These are phyloP conservation scores for Stenoptilia bipunctidactyla DNA, from an alignment of 2,888 invertebrate species.

Conservation along the genomic window DNA sequence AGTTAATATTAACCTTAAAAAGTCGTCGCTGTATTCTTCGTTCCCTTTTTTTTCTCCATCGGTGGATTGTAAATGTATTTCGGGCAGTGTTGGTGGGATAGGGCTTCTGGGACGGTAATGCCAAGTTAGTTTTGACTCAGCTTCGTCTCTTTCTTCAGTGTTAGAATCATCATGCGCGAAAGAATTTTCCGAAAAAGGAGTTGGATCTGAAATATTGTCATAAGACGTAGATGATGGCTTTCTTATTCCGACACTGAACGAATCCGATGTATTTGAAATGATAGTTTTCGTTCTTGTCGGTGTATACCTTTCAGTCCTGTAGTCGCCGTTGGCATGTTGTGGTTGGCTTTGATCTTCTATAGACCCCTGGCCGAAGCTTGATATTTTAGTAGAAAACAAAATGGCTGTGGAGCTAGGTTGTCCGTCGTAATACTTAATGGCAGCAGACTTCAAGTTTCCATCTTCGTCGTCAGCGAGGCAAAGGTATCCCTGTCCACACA, in stretches of 20 bases:
- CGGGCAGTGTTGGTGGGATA: constrained; percentile 40
- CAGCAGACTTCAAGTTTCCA: constrained; percentile 44
- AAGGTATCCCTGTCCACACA: constrained; percentile 57
- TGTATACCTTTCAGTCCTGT: constrained; percentile 53
- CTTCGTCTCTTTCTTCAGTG: constrained; percentile 25
- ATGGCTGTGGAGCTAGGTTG: constrained; percentile 50
- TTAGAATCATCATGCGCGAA: constrained; percentile 34
- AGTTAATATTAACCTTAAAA: constrained; percentile 63
- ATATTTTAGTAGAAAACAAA: constrained; percentile 65
- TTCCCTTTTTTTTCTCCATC: constrained; percentile 53
- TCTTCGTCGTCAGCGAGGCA: constrained; percentile 44
- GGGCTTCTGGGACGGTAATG: constrained; percentile 56
- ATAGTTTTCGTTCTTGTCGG: constrained; percentile 57
- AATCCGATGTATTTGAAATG: constrained; percentile 47
- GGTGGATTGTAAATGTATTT: constrained; percentile 68
- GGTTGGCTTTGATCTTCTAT: constrained; percentile 34
- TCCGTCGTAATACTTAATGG: constrained; percentile 55
- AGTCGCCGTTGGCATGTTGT: constrained; percentile 50
- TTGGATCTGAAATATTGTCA: constrained; percentile 46
- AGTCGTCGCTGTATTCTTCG: constrained; percentile 50
- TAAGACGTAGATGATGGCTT: constrained; percentile 53
- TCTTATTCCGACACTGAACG: constrained; percentile 52
- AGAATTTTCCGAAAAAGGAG: constrained; percentile 30
- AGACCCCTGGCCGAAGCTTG: constrained; percentile 64
- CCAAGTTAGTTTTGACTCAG: constrained; percentile 53